phyloP scores from a whole-genome alignment of 2,888 invertebrate species.

The Chirona hameri region DNA sequence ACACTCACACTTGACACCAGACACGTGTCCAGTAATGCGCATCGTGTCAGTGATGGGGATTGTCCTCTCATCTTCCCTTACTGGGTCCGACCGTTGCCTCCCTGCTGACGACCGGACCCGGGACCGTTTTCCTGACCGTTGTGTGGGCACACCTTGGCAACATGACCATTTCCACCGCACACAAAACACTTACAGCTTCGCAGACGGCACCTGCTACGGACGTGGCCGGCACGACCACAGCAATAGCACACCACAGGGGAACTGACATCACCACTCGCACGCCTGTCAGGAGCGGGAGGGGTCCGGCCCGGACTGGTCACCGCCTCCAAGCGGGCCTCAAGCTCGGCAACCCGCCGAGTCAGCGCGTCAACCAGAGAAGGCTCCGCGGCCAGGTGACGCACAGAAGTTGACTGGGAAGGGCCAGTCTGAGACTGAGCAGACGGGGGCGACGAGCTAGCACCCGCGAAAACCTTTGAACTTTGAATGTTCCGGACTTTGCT shows the following conservation, averaged over 20 bases:
- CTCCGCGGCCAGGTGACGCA: not conserved
- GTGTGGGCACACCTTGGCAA: not conserved
- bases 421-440: not conserved
- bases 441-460: not conserved
- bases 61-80: too few species aligned
- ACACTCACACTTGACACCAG: too few species aligned
- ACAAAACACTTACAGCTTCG: not conserved
- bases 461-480: too few species aligned
- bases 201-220: not conserved
- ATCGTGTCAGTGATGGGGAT: too few species aligned
- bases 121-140: not conserved
- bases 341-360: not conserved
- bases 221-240: not conserved
- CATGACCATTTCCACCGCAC: not conserved
- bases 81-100: too few species aligned
- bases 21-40: too few species aligned
- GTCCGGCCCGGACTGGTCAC: not conserved
- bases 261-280: not conserved
- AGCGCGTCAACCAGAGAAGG: not conserved
- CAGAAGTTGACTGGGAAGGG: not conserved
- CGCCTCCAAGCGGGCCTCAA: not conserved
- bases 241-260: not conserved
- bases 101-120: not conserved
- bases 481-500: not conserved
- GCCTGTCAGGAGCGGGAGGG: not conserved